Percentiles rank a stretch among this genome's conserved stretches.
These are phyloP conservation scores for Drosophila borealis DNA, from an alignment of 2,888 invertebrate genomes.

Conservation along the genomic window DNA sequence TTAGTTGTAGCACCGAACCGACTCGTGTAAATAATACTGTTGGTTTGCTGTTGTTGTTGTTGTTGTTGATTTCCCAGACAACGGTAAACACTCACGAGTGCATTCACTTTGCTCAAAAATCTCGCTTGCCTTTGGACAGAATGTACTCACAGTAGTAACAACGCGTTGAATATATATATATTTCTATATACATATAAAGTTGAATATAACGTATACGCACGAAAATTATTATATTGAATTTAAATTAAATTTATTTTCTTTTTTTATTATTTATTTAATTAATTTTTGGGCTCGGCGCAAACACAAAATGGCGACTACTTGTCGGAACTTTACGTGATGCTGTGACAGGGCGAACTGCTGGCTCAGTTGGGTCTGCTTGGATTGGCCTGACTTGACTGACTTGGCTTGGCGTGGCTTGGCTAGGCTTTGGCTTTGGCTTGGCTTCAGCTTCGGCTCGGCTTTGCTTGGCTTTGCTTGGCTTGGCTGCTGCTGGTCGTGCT, in stretches of 20 bases:
- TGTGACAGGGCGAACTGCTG: slow-evolving; percentile 7
- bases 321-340: slow-evolving; percentile 34
- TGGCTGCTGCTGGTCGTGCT: slow-evolving; percentile 29
- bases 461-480: slow-evolving; percentile 34
- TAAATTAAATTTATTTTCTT: slow-evolving; percentile 24
- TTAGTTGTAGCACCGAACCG: slow-evolving; percentile 25
- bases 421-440: slow-evolving; percentile 28
- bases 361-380: slow-evolving; percentile 19
- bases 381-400: slow-evolving; percentile 17
- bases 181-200: no score
- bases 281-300: slow-evolving; percentile 25
- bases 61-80: slow-evolving; percentile 29
- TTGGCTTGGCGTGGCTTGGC: slow-evolving; percentile 18
- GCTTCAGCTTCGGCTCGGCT: slow-evolving; percentile 28
- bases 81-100: slow-evolving; percentile 26
- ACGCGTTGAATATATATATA: slow-evolving; percentile 16
- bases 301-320: slow-evolving; percentile 62
- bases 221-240: slow-evolving; percentile 8
- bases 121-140: slow-evolving; percentile 40
- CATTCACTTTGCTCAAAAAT: slow-evolving; percentile 28
- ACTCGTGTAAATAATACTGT: slow-evolving; percentile 48
- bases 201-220: slow-evolving; percentile 62
- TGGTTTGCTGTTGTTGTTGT: slow-evolving; percentile 16
- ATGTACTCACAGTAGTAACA: slow-evolving; percentile 40
- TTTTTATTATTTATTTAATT: slow-evolving; percentile 5